Percentiles rank a stretch among this genome's conserved stretches.
Evolutionary conservation across 2,888 invertebrate species (phyloP).

Genomic region (Chymomyza fuscimana): DNA sequence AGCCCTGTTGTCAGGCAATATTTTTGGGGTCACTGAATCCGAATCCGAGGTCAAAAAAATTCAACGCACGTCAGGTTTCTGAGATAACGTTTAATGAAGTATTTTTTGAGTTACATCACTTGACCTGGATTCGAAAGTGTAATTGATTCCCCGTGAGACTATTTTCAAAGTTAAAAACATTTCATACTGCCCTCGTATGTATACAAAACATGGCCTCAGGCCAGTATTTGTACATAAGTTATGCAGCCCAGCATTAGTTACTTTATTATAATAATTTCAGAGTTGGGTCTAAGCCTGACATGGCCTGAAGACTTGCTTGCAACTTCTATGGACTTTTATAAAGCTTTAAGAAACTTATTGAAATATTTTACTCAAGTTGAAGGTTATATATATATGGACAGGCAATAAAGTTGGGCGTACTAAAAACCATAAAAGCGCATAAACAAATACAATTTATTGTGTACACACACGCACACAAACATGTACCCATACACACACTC

Average conservation of each 20-base stretch:
- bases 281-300: background rate
- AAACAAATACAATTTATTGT: conserved; percentile 50
- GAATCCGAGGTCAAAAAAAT: too few relatives aligned
- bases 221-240: background rate
- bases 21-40: too few relatives aligned
- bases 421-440: conserved; percentile 29
- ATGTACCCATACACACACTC: background rate
- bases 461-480: conserved; percentile 27
- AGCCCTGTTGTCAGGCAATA: too few relatives aligned
- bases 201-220: background rate
- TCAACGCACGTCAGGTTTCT: too few relatives aligned
- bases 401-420: background rate
- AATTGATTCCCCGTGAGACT: too few relatives aligned
- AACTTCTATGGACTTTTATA: background rate
- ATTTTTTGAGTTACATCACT: too few relatives aligned
- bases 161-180: too few relatives aligned
- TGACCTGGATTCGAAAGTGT: too few relatives aligned
- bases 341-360: conserved; percentile 24
- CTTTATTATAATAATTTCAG: conserved; percentile 4
- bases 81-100: too few relatives aligned
- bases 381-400: background rate
- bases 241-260: conserved; percentile 4
- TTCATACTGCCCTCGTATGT: background rate
- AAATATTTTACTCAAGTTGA: conserved; percentile 34
- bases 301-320: background rate